Evolutionary conservation across 2,888 invertebrate species (phyloP), one percentile per base, ranked within the genome.

Genomic region (Cryptocheilus praepositus): DNA sequence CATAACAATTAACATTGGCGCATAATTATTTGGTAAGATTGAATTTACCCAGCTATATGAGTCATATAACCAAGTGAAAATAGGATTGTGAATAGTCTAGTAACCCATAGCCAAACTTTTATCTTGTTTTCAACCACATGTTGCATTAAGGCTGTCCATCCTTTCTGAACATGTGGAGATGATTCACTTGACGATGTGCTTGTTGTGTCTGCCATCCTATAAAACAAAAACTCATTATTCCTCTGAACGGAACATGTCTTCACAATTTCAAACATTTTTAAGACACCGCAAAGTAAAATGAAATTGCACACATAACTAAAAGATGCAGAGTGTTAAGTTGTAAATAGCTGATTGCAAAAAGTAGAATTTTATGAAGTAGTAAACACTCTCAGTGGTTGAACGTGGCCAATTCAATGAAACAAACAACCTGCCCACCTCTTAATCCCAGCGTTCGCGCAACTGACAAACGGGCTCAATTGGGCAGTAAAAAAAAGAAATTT

Each of bases 41-140:
- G 44, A 64, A 91, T 93, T 92, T 90, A 98, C 96, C 96, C 95
- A 89, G 98, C 95, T 80, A 97, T 89, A 62, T 98, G 98, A 82
- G 98, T 88, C 58, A 98, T 90, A 89, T 97, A 98, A 84, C 93
- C 93, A 79, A 96, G 86, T 16, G 96, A 94, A 88, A 95, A 97
- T 16, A 96, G 85, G 25, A 98, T 92, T 0, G 96, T 95, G 67
- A 96, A 91, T 22, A 98, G 88, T 81, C 99, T 91, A 44, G 97
- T 95, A 16, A 93, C 92, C 96, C 98, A 98, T 65, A 98, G 90
- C 0, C 94, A 94, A 53, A 96, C 94, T 84, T 96, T 96, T 61
- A 98, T 92, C 91, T 96, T 97, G 88, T 98, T 95, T 55, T 93
- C 92, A 45, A 93, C 91, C 74, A 97, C 89, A 83, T 96, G 95